Evolutionary conservation across 1,140 invertebrate species (phyloP).

Genomic region (Nephila pilipes): DNA sequence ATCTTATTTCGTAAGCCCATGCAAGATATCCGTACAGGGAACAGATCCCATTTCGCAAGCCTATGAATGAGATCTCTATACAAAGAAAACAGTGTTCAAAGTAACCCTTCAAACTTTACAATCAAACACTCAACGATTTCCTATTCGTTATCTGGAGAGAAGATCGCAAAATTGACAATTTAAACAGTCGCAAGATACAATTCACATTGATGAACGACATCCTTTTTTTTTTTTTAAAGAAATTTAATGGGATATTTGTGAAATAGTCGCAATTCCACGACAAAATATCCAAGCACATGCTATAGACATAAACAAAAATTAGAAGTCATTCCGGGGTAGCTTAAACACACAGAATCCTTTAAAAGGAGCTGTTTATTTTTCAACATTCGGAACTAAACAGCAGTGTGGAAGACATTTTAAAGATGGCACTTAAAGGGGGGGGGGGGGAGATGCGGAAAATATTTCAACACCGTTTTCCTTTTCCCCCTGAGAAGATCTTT

Average conservation of each 20-base stretch:
- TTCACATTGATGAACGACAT: neutral
- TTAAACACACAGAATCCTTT: neutral
- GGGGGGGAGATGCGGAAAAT: neutral
- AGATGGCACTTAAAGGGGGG: neutral
- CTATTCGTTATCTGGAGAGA: no score
- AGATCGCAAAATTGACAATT: no score
- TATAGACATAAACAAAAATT: neutral
- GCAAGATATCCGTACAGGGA: no score
- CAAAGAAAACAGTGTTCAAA: no score
- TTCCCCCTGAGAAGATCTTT: neutral
- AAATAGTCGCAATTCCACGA: no score
- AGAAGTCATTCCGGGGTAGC: neutral
- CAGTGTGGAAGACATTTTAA: constrained; percentile 26
- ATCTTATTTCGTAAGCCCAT: no score
- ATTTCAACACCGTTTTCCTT: neutral
- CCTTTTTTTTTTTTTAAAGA: neutral
- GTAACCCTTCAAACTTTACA: no score
- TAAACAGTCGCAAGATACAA: neutral
- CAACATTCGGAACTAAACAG: neutral
- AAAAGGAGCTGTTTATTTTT: constrained; percentile 12
- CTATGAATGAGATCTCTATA: no score
- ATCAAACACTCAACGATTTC: no score
- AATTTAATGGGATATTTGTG: neutral
- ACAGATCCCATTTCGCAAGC: no score
- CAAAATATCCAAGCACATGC: neutral